These are phyloP conservation scores for Rhinoraja longicauda DNA, from an alignment of 2,797 vertebrate species.

Conservation along the genomic window DNA sequence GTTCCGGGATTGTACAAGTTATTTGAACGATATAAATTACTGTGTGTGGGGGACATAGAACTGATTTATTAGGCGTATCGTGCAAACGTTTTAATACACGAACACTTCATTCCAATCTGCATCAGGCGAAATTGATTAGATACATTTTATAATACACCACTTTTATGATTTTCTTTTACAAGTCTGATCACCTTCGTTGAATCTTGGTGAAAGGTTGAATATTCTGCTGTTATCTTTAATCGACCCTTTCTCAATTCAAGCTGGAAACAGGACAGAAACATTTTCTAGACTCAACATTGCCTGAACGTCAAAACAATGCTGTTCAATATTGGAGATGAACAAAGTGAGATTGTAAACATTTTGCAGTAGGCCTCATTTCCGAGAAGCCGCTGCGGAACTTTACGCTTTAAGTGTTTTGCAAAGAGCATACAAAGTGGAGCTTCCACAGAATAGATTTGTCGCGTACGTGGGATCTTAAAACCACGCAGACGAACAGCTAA, in stretches of 20 bases:
- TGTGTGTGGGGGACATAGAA: neutral
- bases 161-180: neutral
- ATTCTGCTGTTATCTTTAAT: neutral
- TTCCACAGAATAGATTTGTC: neutral
- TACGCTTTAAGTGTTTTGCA: neutral
- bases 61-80: neutral
- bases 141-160: too few species aligned
- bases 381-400: neutral
- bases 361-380: neutral
- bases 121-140: too few species aligned
- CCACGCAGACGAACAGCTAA: too few species aligned
- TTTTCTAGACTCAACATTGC: neutral
- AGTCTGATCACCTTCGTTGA: neutral
- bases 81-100: neutral
- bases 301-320: neutral
- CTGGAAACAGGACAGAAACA: neutral
- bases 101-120: neutral
- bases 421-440: too few species aligned
- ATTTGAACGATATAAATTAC: neutral
- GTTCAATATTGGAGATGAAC: neutral
- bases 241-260: neutral
- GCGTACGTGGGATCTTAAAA: neutral
- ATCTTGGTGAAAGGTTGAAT: neutral
- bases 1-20: neutral
- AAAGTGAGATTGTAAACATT: neutral